Evolutionary conservation across 2,888 invertebrate species (phyloP), one percentile per base, ranked within the genome.

Genomic region (Meandrusa payeni): DNA sequence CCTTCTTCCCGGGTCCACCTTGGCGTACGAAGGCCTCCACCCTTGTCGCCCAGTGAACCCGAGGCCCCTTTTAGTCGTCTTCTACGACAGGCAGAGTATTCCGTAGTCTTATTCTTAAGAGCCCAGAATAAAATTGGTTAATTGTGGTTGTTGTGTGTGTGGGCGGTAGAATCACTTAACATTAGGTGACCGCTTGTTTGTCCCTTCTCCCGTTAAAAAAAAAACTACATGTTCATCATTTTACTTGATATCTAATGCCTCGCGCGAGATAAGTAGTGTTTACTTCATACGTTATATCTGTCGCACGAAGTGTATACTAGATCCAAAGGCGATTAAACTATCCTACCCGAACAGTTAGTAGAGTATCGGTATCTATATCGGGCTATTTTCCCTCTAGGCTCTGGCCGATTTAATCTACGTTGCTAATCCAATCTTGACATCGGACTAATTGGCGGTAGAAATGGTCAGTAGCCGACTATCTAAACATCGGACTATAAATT

Each of bases 341-440:
- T 47, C 55, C 59, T 59, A 51, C 48, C 51, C 55, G 55, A 60
- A 64, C 64, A 65, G 61, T 63, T 62, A 58, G 55, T 57, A 52
- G 47, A 15, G 43, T 57, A 48, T 42, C 17, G 27, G 26, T 20
- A 53, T 19, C 9, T 52, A 33, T 42, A 51, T 44, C 53, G 51
- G 41, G 52, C 56, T 50, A 58, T 59, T 64, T 64, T 66, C 57
- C 62, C 57, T 50, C n/a, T 32, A 48, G 48, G 49, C 53, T 54
- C 55, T 62, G 64, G 57, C 59, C 68, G 70, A 74, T 76, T 69
- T 72, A 76, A 82, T 83, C 76, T 76, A 69, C 76, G 77, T 76
- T 72, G 78, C 75, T 76, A 80, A 81, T 83, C 64, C 65, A 55
- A 76, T 76, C 68, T 67, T 57, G 47, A 58, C 61, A 72, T 73